phyloP scores from a whole-genome alignment of 2,797 vertebrate genomes.

The Tragopan temminckii region DNA sequence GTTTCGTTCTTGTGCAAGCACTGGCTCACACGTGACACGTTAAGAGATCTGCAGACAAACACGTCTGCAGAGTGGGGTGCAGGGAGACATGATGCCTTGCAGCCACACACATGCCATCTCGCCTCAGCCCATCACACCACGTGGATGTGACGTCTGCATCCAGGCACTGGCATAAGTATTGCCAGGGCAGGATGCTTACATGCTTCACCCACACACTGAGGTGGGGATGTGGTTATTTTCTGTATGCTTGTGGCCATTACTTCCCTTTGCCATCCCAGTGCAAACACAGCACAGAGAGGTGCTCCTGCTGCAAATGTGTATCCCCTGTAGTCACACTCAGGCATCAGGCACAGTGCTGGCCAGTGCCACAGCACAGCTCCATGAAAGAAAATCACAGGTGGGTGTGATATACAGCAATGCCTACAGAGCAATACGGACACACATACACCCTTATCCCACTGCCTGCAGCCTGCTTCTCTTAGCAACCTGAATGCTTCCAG shows the following conservation, averaged over 20 bases:
- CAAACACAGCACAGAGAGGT: background rate
- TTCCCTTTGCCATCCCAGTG: background rate
- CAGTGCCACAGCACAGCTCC: background rate
- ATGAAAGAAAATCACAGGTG: background rate
- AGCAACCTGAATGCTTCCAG: background rate
- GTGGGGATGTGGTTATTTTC: background rate
- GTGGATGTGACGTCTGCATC: background rate
- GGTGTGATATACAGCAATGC: rapidly evolving
- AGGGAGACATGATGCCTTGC: background rate
- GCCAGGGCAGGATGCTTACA: background rate
- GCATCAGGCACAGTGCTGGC: background rate
- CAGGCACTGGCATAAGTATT: background rate
- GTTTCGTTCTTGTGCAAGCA: rapidly evolving
- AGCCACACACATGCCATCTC: background rate
- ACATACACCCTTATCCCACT: background rate
- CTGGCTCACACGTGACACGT: background rate
- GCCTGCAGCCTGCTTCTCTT: background rate
- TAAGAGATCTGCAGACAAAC: background rate
- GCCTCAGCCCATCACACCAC: background rate
- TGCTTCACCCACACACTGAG: rapidly evolving
- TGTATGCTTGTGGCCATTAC: rapidly evolving
- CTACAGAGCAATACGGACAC: rapidly evolving
- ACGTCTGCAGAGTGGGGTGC: background rate
- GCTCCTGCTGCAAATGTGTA: rapidly evolving
- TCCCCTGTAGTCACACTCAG: rapidly evolving